phyloP scores from a whole-genome alignment of 1,140 invertebrate species.

The Yoshiicerus persimilis region DNA sequence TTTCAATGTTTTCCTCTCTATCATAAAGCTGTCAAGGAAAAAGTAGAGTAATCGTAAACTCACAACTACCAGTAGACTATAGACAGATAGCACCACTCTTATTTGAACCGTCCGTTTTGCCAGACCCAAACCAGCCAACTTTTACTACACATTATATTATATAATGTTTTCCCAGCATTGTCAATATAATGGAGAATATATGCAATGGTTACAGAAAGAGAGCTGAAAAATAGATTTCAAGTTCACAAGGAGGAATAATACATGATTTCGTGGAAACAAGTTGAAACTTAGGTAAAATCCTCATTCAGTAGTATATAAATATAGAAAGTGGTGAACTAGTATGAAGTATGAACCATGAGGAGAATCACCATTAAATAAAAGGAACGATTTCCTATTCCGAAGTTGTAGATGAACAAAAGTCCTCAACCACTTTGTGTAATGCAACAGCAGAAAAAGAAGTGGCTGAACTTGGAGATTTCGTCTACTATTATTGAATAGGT shows the following conservation, averaged over 20 bases:
- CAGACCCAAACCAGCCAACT: too few species aligned
- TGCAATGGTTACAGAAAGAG: neutral
- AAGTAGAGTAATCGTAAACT: neutral
- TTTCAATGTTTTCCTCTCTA: slow-evolving; percentile 6
- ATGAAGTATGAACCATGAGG: too few species aligned
- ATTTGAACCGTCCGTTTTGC: too few species aligned
- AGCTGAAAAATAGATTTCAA: neutral
- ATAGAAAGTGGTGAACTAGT: neutral
- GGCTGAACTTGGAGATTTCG: too few species aligned
- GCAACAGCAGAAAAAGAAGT: too few species aligned
- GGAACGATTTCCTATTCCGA: neutral
- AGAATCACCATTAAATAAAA: neutral
- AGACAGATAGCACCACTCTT: neutral
- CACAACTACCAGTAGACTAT: neutral
- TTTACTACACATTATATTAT: neutral
- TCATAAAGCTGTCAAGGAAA: neutral
- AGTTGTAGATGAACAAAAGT: neutral
- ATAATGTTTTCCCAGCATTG: too few species aligned
- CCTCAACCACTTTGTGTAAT: too few species aligned
- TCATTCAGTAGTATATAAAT: neutral
- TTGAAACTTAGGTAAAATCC: neutral
- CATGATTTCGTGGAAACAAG: neutral
- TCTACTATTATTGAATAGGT: too few species aligned
- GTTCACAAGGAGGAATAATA: neutral
- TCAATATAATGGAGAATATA: neutral